Evolutionary conservation across 2,113 vertebrate genomes (phyloP).

Genomic region (Daboia siamensis): DNA sequence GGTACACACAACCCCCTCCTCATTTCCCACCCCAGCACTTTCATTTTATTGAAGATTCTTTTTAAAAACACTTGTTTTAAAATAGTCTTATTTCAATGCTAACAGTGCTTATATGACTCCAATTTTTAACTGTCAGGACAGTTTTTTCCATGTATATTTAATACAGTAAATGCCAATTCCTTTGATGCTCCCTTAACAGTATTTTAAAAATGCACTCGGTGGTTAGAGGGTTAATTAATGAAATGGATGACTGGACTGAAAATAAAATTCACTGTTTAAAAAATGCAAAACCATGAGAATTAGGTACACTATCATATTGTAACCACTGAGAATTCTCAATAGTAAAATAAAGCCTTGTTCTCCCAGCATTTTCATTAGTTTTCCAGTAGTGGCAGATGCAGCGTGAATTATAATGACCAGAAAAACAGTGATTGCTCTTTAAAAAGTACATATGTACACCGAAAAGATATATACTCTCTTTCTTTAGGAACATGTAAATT

Average conservation of each 20-base stretch:
- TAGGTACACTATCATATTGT: slow-evolving; percentile 68
- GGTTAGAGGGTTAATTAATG: slow-evolving; percentile 64
- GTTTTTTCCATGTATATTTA: slow-evolving; percentile 44
- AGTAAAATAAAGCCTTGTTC: slow-evolving; percentile 75
- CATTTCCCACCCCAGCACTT: slow-evolving; percentile 14
- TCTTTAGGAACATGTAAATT: slow-evolving; percentile 46
- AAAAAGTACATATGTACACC: slow-evolving; percentile 48
- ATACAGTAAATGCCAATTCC: slow-evolving; percentile 29
- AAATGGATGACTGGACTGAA: slow-evolving; percentile 68
- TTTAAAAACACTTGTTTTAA: slow-evolving; percentile 41
- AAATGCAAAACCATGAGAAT: slow-evolving; percentile 67
- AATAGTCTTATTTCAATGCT: slow-evolving; percentile 37
- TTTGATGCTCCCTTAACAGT: slow-evolving; percentile 32
- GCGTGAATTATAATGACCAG: slow-evolving; percentile 77
- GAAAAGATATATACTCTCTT: slow-evolving; percentile 48
- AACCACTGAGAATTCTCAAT: slow-evolving; percentile 75
- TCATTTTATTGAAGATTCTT: slow-evolving; percentile 39
- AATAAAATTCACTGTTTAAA: slow-evolving; percentile 71
- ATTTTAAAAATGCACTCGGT: slow-evolving; percentile 19
- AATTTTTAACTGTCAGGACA: slow-evolving; percentile 14
- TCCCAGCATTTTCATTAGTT: slow-evolving; percentile 79
- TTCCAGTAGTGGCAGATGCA: slow-evolving; percentile 69
- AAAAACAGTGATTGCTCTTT: slow-evolving; percentile 60
- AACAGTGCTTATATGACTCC: slow-evolving; percentile 11
- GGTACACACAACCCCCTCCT: slow-evolving; percentile 33